Evolutionary conservation across 2,888 invertebrate species (phyloP), one percentile per base, ranked within the genome.

Genomic region (Acanthacorydalis orientalis): DNA sequence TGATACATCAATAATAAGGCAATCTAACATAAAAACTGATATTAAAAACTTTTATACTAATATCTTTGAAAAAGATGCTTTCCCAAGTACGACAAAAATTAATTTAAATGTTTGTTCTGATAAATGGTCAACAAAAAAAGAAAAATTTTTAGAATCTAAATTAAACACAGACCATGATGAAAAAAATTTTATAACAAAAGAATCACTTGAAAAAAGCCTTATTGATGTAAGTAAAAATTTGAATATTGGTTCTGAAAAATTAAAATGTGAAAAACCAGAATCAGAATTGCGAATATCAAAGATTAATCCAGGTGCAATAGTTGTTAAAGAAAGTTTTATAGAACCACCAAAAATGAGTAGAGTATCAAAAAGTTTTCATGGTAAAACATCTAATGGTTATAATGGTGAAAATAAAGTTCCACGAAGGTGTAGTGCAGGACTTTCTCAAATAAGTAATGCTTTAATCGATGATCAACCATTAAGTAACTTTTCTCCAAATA

Each of bases 261-360:
- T 53, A 2, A 55, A 57, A 46, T 57, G 57, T 50, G 57, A 58
- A 9, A 53, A 50, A 31, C 52, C 53, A 7, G 41, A 50, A 1
- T 35, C 48, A 53, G 52, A 54, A 52, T 23, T 44, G 16, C 43
- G 51, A 46, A 34, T 49, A 43, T 51, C 50, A 48, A 10, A 46
- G 48, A 43, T 34, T 31, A 48, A 51, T 50, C 65, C 67, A 0
- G 70, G 70, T 1, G 62, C 68, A 4, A 60, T 71, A 16, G 56
- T 70, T 31, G 64, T 72, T 1, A 71, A 68, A 57, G 72, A 72
- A 57, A 62, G 62, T 47, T 72, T 64, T 53, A 72, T 72, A 33
- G 72, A 73, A 54, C 68, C 69, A 3, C 68, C 70, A 1, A 60
- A 59, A 53, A 68, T 68, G 50, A 64, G 60, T 11, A 53, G 70